Percentiles rank a stretch among this genome's conserved stretches.
Evolutionary conservation across 2,888 invertebrate species (phyloP).

Genomic region (Harpagoxenus sublaevis): DNA sequence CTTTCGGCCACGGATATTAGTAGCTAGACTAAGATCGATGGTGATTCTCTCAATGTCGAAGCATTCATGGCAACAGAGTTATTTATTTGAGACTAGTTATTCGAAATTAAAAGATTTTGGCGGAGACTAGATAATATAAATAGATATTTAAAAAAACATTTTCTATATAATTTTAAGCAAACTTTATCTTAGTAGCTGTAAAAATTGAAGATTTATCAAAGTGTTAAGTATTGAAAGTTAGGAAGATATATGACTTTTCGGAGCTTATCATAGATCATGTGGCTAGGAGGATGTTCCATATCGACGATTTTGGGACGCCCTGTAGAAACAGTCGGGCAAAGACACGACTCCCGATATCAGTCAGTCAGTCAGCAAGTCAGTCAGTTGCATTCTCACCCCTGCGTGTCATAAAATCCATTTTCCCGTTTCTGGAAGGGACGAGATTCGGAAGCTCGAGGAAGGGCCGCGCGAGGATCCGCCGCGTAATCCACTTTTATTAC

Average conservation of each 20-base stretch:
- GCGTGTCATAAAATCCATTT: constrained; percentile 75
- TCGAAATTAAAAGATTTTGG: not conserved
- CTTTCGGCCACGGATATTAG: constrained; percentile 26
- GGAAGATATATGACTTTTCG: not conserved
- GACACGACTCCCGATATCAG: constrained; percentile 73
- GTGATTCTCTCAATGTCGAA: not conserved
- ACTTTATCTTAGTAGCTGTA: not conserved
- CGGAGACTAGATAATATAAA: not conserved
- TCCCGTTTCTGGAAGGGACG: constrained; percentile 66
- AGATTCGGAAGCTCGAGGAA: constrained; percentile 62
- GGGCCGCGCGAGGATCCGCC: constrained; percentile 64
- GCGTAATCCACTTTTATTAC: constrained; percentile 77
- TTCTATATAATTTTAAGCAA: not conserved
- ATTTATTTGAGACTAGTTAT: not conserved
- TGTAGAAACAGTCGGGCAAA: not conserved
- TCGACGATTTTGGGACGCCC: constrained; percentile 15
- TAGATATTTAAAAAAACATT: not conserved
- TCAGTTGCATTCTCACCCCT: constrained; percentile 67
- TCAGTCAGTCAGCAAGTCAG: constrained; percentile 73
- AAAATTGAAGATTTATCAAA: not conserved
- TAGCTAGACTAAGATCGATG: constrained; percentile 22
- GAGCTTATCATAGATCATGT: not conserved
- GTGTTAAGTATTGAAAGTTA: not conserved
- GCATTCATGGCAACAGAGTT: not conserved
- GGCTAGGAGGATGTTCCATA: not conserved